Evolutionary conservation across 2,888 invertebrate genomes (phyloP), one percentile per base, ranked within the genome.

Genomic region (Rhodophaea formosa): DNA sequence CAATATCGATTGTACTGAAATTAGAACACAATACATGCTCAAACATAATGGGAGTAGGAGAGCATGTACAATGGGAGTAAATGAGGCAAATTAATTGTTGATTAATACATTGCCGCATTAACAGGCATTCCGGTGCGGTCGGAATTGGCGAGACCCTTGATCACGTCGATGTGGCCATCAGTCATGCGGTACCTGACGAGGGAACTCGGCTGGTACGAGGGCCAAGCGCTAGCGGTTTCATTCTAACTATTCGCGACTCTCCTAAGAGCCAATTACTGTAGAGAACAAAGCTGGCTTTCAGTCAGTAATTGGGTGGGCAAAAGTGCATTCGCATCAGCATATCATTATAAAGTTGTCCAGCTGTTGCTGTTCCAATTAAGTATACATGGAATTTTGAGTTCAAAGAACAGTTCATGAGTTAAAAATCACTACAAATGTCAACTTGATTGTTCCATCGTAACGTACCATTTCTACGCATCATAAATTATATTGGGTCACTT

Each of bases 71-170:
- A 56, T 46, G 52, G 32, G 49, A 57, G 30, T 52, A 55, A 59
- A 74, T 70, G 68, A 70, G 66, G 64, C 67, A 68, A 71, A 75
- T 75, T 74, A 77, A 77, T 74, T 66, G 72, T 69, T 72, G 71
- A 77, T 77, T 74, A 71, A 75, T 69, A 63, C 69, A 62, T 61
- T 55, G 62, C 56, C 65, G 65, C 69, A 69, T 71, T 72, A 71
- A 62, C 63, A 59, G 62, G 45, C 52, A 39, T 44, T 55, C 57
- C 58, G 57, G 51, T 63, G 71, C 62, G 70, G 67, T 62, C 56
- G 65, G 63, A 62, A 64, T 67, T 66, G 67, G 62, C 65, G 62
- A 63, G 62, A 59, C 71, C 71, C 72, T 73, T 71, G 76, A 76
- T 73, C 77, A 74, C 74, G 74, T 71, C 66, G 69, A 71, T 70